These are phyloP conservation scores for Agapornis roseicollis DNA, from an alignment of 2,113 vertebrate species.

Conservation along the genomic window DNA sequence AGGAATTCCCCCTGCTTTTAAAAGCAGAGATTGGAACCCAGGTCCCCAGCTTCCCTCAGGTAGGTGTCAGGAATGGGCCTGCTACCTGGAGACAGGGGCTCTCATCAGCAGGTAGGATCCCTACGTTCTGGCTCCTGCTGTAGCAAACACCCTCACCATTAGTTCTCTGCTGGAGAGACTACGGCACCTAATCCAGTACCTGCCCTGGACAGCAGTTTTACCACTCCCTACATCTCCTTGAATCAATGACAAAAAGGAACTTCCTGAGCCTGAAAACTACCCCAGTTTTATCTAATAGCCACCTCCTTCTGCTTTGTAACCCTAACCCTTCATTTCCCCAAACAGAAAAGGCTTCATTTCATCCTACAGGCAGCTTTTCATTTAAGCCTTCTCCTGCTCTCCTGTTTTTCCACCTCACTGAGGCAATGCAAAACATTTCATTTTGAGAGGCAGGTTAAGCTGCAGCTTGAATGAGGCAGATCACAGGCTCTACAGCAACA, in stretches of 20 bases:
- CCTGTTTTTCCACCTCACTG: slow-evolving; percentile 1
- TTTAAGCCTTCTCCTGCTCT: neutral
- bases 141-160: neutral
- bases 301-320: neutral
- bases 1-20: neutral
- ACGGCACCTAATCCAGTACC: neutral
- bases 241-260: neutral
- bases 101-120: neutral
- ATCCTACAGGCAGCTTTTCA: neutral
- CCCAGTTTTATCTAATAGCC: neutral
- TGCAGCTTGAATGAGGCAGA: neutral
- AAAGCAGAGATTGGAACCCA: neutral
- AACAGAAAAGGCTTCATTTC: neutral
- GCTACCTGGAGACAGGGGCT: neutral
- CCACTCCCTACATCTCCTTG: neutral
- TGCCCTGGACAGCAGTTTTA: rapidly evolving
- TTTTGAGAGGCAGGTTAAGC: neutral
- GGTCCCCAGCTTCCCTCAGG: neutral
- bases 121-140: neutral
- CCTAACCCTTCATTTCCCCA: neutral
- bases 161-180: neutral
- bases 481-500: neutral
- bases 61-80: neutral
- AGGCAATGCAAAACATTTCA: neutral
- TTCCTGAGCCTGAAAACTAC: neutral